phyloP scores from a whole-genome alignment of 2,113 vertebrate species.

The Lathamus discolor region DNA sequence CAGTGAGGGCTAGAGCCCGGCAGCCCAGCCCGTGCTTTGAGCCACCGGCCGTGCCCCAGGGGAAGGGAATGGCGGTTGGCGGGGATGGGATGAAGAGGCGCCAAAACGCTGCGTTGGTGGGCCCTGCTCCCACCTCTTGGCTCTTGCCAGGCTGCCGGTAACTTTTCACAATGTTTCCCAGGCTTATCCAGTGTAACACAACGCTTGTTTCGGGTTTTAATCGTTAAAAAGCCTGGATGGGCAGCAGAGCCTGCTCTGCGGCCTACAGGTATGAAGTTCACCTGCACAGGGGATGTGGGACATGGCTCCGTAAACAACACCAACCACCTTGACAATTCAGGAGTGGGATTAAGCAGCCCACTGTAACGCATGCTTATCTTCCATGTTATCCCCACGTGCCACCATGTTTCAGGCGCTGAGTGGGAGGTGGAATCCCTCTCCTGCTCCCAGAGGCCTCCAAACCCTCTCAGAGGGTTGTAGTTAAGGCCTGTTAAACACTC shows the following conservation, averaged over 20 bases:
- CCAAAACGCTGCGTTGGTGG: rapidly evolving
- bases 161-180: neutral
- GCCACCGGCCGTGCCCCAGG: neutral
- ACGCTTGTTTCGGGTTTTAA: rapidly evolving
- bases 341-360: neutral
- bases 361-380: rapidly evolving
- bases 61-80: neutral
- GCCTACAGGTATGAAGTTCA: rapidly evolving
- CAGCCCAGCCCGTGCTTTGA: neutral
- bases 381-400: rapidly evolving
- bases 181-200: neutral
- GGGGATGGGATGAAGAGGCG: neutral
- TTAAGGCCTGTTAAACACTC: rapidly evolving
- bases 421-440: rapidly evolving
- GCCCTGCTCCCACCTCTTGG: rapidly evolving
- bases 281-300: rapidly evolving
- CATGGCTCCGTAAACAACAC: rapidly evolving
- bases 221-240: neutral
- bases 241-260: rapidly evolving
- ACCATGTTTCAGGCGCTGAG: neutral
- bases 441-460: neutral
- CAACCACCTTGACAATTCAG: rapidly evolving
- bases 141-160: rapidly evolving
- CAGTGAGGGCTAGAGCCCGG: neutral
- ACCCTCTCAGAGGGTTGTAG: neutral